phyloP scores from a whole-genome alignment of 2,113 vertebrate genomes.

The Amblyopsis rosae region DNA sequence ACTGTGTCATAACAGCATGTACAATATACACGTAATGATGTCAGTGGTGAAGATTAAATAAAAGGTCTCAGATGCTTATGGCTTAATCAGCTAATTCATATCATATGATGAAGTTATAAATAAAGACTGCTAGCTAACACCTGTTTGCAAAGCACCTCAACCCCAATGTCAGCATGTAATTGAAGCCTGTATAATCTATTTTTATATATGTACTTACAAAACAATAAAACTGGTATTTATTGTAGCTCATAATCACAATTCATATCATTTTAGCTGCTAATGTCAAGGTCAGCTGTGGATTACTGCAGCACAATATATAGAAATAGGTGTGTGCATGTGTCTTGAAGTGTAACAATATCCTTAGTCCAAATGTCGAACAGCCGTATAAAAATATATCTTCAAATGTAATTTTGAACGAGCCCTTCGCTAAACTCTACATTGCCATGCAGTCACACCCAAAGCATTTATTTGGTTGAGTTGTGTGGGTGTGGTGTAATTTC shows the following conservation, averaged over 20 bases:
- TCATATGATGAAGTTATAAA: constrained; percentile 32
- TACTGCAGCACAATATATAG: constrained; percentile 10
- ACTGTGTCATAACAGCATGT: background rate
- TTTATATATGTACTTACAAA: background rate
- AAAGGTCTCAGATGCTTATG: background rate
- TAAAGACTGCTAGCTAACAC: constrained; percentile 28
- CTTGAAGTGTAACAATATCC: background rate
- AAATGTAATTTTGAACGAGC: constrained; percentile 22
- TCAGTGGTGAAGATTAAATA: constrained; percentile 23
- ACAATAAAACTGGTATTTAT: no score
- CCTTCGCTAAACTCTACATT: constrained; percentile 14
- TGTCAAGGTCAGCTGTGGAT: constrained; percentile 23
- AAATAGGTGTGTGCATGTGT: constrained; percentile 8
- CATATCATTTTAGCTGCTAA: background rate
- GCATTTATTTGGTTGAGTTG: constrained; percentile 12
- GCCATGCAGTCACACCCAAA: constrained; percentile 21
- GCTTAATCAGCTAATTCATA: constrained; percentile 5
- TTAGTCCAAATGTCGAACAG: background rate
- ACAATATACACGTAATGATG: constrained; percentile 2
- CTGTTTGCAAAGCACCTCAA: constrained; percentile 37
- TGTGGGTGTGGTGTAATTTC: constrained; percentile 32
- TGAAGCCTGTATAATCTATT: background rate
- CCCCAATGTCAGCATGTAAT: constrained; percentile 27
- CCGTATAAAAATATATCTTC: constrained; percentile 24
- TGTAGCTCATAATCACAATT: background rate